phyloP scores from a whole-genome alignment of 2,113 vertebrate genomes.

The Megalops atlanticus region DNA sequence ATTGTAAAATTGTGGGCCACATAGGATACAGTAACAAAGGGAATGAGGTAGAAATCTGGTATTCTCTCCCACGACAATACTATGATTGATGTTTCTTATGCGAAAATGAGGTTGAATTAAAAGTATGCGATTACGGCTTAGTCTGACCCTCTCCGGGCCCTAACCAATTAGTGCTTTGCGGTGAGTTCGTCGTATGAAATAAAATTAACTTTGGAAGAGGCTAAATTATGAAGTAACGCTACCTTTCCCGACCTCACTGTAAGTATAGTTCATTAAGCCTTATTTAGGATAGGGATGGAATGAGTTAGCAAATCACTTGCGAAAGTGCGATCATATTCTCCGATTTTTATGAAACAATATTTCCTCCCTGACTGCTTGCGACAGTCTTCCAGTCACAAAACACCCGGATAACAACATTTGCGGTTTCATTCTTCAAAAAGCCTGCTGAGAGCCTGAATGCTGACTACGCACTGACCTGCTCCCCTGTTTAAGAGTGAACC shows the following conservation, averaged over 20 bases:
- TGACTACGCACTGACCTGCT: conserved; percentile 4
- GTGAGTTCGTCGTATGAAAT: no score
- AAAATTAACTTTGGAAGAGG: no score
- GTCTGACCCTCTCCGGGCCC: no score
- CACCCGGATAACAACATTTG: conserved; percentile 50
- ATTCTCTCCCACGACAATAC: no score
- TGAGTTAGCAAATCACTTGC: neutral
- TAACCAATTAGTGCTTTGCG: no score
- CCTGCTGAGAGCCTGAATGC: neutral
- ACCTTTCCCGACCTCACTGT: neutral
- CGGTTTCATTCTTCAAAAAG: conserved; percentile 41
- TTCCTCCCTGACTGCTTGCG: conserved; percentile 42
- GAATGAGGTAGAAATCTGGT: no score
- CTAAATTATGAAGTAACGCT: neutral
- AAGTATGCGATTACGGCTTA: no score
- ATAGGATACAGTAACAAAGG: no score
- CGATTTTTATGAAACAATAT: neutral
- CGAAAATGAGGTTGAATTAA: no score
- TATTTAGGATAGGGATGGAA: neutral
- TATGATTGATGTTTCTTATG: no score
- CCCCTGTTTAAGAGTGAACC: conserved; percentile 23
- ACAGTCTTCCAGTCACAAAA: conserved; percentile 41
- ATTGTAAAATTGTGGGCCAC: no score
- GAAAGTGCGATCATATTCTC: neutral
- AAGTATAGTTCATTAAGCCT: neutral